These are phyloP conservation scores for Poecilia gillii DNA, from an alignment of 2,797 vertebrate genomes.

Conservation along the genomic window DNA sequence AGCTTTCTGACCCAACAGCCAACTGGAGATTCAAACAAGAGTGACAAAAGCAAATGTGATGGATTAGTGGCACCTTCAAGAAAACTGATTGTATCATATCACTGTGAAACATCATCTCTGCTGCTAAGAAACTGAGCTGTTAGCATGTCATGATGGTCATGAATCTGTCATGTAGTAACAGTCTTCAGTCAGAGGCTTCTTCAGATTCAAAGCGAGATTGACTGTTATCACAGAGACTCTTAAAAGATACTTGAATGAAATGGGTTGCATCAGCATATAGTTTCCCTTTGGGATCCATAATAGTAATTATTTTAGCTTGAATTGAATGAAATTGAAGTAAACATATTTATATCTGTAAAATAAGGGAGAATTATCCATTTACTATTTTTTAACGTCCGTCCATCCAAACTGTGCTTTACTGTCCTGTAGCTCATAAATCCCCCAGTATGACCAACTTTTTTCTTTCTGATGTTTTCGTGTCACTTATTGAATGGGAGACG, in stretches of 20 bases:
- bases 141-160: too few species aligned
- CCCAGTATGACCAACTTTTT: not conserved
- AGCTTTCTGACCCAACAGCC: too few species aligned
- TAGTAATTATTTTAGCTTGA: not conserved
- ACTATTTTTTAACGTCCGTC: not conserved
- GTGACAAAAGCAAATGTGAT: too few species aligned
- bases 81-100: too few species aligned
- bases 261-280: not conserved
- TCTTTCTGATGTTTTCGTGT: not conserved
- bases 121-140: too few species aligned
- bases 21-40: too few species aligned
- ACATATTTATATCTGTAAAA: not conserved
- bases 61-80: too few species aligned
- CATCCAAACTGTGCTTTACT: not conserved
- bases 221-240: not conserved
- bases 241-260: not conserved
- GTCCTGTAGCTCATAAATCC: not conserved
- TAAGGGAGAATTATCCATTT: not conserved
- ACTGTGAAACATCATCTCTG: too few species aligned
- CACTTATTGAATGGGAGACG: not conserved
- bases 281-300: not conserved
- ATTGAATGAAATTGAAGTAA: not conserved
- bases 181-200: not conserved
- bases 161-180: too few species aligned
- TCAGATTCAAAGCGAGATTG: not conserved